A percentile compares a stretch with the other conserved stretches of the same genome.
These are phyloP conservation scores for Capreolus pygargus DNA, from an alignment of 2,113 vertebrate species.

Conservation along the genomic window DNA sequence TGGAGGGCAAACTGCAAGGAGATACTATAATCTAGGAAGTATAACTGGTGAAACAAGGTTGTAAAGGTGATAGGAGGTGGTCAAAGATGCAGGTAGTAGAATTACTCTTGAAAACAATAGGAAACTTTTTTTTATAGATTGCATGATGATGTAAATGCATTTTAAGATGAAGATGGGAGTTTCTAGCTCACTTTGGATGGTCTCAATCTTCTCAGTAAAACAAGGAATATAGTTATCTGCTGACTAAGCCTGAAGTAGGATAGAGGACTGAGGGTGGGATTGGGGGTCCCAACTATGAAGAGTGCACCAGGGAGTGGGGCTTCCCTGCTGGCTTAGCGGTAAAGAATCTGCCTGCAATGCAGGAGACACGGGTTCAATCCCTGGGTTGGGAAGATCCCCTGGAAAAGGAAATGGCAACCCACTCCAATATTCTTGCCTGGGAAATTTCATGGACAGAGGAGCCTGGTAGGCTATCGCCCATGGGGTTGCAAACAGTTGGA, in stretches of 20 bases:
- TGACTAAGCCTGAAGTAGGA: neutral
- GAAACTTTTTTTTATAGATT: neutral
- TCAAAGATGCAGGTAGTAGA: neutral
- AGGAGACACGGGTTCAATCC: neutral
- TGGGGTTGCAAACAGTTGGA: neutral
- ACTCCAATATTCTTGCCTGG: neutral
- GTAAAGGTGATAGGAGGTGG: neutral
- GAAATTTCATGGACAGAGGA: neutral
- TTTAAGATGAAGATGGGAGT: neutral
- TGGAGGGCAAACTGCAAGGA: neutral
- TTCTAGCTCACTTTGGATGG: neutral
- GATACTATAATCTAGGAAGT: neutral
- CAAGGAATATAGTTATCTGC: neutral
- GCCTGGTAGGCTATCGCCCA: neutral
- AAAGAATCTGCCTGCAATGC: neutral
- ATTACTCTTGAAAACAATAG: neutral
- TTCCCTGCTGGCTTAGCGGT: neutral
- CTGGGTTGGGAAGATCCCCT: neutral
- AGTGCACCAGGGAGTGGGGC: neutral
- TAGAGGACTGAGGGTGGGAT: neutral
- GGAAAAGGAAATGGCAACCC: neutral
- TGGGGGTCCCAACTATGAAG: neutral
- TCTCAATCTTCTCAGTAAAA: neutral
- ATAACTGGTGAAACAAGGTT: neutral
- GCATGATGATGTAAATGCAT: neutral